phyloP scores from a whole-genome alignment of 2,797 vertebrate species.

The Cephalopachus bancanus region DNA sequence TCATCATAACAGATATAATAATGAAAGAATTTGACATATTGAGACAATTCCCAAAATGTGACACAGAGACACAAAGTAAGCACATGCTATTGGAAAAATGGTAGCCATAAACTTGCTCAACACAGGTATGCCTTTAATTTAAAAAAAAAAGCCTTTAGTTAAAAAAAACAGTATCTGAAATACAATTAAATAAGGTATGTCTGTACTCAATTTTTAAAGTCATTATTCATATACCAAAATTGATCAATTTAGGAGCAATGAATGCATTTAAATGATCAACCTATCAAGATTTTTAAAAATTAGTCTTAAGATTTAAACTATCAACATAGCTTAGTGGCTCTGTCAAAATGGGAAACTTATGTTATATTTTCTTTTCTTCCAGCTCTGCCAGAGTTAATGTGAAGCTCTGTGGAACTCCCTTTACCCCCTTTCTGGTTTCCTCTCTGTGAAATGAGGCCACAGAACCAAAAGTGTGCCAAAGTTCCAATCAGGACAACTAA shows the following conservation, averaged over 20 bases:
- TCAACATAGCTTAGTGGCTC: not conserved
- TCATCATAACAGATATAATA: not conserved
- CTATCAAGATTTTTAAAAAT: conserved; percentile 9
- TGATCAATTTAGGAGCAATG: conserved; percentile 11
- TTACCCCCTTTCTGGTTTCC: not conserved
- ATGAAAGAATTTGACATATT: not conserved
- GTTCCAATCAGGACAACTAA: conserved; percentile 39
- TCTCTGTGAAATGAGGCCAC: not conserved
- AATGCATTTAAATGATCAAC: not conserved
- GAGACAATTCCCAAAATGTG: not conserved
- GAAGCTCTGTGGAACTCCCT: not conserved
- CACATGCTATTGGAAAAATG: not conserved
- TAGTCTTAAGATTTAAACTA: conserved; percentile 60
- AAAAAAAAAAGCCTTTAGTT: no score
- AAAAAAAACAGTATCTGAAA: not conserved
- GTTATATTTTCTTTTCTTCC: conserved; percentile 2
- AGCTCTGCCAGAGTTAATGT: not conserved
- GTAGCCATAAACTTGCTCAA: not conserved
- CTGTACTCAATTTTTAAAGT: not conserved
- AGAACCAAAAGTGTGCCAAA: not conserved
- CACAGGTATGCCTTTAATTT: not conserved
- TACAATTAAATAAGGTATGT: not conserved
- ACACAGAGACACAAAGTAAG: not conserved
- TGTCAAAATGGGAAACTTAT: conserved; percentile 26
- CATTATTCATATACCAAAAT: not conserved